Evolutionary conservation across 1,140 invertebrate species (phyloP).

Genomic region (Latrodectus geometricus): DNA sequence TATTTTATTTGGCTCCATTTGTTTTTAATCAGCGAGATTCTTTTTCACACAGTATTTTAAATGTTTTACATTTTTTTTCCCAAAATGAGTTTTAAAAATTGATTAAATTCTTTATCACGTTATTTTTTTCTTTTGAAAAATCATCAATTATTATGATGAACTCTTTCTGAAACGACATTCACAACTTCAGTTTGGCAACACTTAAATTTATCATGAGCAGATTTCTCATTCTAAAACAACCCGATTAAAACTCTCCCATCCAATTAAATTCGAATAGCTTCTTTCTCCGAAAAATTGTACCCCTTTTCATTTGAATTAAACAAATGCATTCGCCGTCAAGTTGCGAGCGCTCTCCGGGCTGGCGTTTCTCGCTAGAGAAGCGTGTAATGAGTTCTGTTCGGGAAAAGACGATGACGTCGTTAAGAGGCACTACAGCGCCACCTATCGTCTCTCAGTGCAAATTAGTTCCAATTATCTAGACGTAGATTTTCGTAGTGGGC

Average conservation of each 20-base stretch:
- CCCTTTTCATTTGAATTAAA: background rate
- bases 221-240: background rate
- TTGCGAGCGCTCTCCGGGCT: background rate
- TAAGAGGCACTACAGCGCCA: background rate
- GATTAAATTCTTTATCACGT: too few relatives aligned
- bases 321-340: background rate
- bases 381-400: slow-evolving; percentile 1
- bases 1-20: too few relatives aligned
- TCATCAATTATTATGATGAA: too few relatives aligned
- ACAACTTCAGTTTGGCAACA: too few relatives aligned
- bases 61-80: too few relatives aligned
- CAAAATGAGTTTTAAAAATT: too few relatives aligned
- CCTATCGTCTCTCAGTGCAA: slow-evolving; percentile 13
- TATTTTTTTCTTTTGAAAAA: too few relatives aligned
- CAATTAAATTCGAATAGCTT: background rate
- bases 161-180: too few relatives aligned
- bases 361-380: background rate
- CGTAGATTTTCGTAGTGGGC: slow-evolving; percentile 10
- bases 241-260: background rate
- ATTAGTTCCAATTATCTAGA: slow-evolving; percentile 58
- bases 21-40: too few relatives aligned
- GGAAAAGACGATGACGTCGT: slow-evolving; percentile 13
- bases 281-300: background rate
- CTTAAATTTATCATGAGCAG: too few relatives aligned
- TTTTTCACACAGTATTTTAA: too few relatives aligned